Conservation (phyloP, 2,113 vertebrate species). For the Capra hircus region DNA sequence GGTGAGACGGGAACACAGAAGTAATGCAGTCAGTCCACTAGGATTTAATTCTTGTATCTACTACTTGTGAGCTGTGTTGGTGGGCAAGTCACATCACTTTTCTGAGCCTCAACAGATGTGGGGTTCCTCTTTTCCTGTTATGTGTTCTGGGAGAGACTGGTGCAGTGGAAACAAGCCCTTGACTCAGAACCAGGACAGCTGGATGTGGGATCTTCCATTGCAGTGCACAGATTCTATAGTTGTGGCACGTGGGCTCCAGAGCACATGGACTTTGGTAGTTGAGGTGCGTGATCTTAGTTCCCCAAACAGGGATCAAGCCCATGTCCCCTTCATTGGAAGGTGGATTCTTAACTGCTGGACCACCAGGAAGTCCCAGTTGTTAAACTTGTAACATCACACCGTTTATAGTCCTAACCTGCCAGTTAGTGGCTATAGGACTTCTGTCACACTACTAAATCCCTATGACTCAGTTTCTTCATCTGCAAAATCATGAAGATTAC, state of each 20-base stretch:
- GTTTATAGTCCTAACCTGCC: background rate
- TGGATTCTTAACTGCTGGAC: background rate
- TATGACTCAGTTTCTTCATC: background rate
- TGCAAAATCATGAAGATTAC: background rate
- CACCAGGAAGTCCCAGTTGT: background rate
- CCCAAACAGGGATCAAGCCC: background rate
- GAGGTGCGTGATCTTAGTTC: background rate
- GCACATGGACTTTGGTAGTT: background rate
- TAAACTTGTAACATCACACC: background rate
- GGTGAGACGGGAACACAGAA: background rate
- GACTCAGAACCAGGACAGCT: background rate
- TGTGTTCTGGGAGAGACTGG: background rate
- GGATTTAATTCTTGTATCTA: background rate
- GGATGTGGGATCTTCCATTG: background rate
- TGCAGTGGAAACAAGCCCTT: background rate
- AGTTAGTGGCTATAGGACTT: background rate
- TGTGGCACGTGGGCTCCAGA: background rate
- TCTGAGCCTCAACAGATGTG: background rate
- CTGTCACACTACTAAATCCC: background rate
- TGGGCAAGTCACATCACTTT: background rate
- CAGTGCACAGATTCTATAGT: background rate
- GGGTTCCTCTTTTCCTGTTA: background rate
- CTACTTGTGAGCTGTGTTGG: background rate
- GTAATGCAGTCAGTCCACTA: background rate
- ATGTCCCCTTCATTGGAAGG: background rate